Evolutionary conservation across 2,113 vertebrate species (phyloP).

Genomic region (Notechis scutatus): DNA sequence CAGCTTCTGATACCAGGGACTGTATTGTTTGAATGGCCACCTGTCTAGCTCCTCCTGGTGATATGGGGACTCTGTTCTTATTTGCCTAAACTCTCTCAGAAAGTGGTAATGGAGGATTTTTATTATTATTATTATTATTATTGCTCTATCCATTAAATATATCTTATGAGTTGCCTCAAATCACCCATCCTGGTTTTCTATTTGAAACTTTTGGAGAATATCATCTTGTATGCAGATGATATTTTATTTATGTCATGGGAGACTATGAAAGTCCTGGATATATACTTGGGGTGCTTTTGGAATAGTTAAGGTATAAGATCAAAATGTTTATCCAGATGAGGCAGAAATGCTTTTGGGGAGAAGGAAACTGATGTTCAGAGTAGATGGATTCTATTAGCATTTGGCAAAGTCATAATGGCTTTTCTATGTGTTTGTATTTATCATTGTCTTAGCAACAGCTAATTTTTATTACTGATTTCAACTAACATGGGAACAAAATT

Average conservation of each 20-base stretch:
- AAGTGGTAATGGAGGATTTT: not conserved
- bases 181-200: not conserved
- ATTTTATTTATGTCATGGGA: not conserved
- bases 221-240: not conserved
- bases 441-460: not conserved
- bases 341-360: not conserved
- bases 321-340: not conserved
- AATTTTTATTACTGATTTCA: not conserved
- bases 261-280: not conserved
- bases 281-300: not conserved
- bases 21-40: not conserved
- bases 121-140: no score
- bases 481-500: not conserved
- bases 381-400: not conserved
- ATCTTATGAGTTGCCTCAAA: not conserved
- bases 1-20: not conserved
- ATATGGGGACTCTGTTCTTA: not conserved
- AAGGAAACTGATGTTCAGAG: not conserved
- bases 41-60: not conserved
- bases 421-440: not conserved
- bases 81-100: not conserved
- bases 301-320: not conserved
- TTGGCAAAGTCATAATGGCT: not conserved
- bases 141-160: not conserved
- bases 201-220: not conserved